phyloP scores from a whole-genome alignment of 2,113 vertebrate genomes.

The Pimephales promelas region DNA sequence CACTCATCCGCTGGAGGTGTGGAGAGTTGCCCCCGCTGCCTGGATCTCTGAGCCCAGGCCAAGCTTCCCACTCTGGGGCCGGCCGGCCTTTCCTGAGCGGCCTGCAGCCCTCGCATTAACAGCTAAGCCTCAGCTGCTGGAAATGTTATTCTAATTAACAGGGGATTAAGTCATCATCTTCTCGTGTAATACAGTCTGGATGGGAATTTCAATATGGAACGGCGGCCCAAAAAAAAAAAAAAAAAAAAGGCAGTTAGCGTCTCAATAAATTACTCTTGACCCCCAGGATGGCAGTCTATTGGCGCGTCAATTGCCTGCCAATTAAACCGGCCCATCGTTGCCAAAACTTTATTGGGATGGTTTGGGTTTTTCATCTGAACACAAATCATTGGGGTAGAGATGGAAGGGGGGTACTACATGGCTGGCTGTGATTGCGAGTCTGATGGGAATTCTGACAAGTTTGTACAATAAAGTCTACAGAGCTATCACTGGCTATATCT shows the following conservation, averaged over 20 bases:
- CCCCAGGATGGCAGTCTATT: slow-evolving; percentile 78
- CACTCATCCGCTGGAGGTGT: slow-evolving; percentile 65
- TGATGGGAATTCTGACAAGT: slow-evolving; percentile 74
- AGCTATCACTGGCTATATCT: slow-evolving; percentile 57
- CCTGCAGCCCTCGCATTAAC: slow-evolving; percentile 61
- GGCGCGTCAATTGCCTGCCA: slow-evolving; percentile 76
- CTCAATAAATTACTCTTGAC: slow-evolving; percentile 84
- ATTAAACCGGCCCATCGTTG: slow-evolving; percentile 77
- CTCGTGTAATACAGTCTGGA: slow-evolving; percentile 77
- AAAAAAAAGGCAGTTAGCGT: slow-evolving; percentile 73
- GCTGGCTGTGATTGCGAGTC: slow-evolving; percentile 74
- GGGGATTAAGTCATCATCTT: slow-evolving; percentile 83
- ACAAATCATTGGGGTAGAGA: slow-evolving; percentile 72
- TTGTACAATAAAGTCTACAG: slow-evolving; percentile 63
- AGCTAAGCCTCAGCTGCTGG: slow-evolving; percentile 73
- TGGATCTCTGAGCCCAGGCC: slow-evolving; percentile 52
- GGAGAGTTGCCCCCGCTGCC: slow-evolving; percentile 41
- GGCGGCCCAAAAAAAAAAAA: slow-evolving; percentile 43
- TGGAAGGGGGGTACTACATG: slow-evolving; percentile 68
- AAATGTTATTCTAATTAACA: slow-evolving; percentile 83
- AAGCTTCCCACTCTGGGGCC: slow-evolving; percentile 49
- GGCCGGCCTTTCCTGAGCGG: slow-evolving; percentile 59
- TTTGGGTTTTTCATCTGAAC: slow-evolving; percentile 60
- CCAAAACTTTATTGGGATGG: slow-evolving; percentile 80
- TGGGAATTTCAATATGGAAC: slow-evolving; percentile 78